These are phyloP conservation scores for Polymixis lichenea DNA, from an alignment of 2,888 invertebrate genomes.

Conservation along the genomic window DNA sequence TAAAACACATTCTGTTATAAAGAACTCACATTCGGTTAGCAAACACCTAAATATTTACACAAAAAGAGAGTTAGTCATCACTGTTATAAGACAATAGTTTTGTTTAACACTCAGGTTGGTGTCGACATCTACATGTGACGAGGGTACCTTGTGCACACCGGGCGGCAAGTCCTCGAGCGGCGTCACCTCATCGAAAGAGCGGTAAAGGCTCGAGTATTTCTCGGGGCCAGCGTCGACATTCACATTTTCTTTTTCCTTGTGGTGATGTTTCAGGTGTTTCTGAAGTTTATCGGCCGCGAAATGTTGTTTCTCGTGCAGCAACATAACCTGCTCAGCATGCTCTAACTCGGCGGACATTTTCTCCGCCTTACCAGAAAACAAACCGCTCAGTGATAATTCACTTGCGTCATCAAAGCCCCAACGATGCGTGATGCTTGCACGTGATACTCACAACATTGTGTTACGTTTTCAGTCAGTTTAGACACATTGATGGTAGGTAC, in stretches of 20 bases:
- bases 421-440: conserved; percentile 79
- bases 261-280: conserved; percentile 72
- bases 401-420: conserved; percentile 74
- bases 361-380: conserved; percentile 90
- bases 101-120: conserved; percentile 65
- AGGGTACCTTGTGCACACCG: conserved; percentile 84
- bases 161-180: conserved; percentile 83
- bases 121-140: conserved; percentile 72
- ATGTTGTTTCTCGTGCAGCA: conserved; percentile 87
- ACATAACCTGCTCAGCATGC: conserved; percentile 90
- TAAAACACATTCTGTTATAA: conserved; percentile 60
- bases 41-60: conserved; percentile 58
- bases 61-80: conserved; percentile 65
- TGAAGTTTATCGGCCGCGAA: conserved; percentile 82
- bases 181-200: conserved; percentile 86
- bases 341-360: conserved; percentile 88
- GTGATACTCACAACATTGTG: conserved; percentile 79
- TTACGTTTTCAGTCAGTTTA: conserved; percentile 75
- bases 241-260: conserved; percentile 75
- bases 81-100: conserved; percentile 61
- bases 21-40: conserved; percentile 59
- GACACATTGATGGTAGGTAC: conserved; percentile 71
- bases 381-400: conserved; percentile 84
- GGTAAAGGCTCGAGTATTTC: conserved; percentile 87
- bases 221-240: conserved; percentile 72